Base-by-base conservation (phyloP, 2,888 invertebrate genomes). In the Bellardia pandia region DNA sequence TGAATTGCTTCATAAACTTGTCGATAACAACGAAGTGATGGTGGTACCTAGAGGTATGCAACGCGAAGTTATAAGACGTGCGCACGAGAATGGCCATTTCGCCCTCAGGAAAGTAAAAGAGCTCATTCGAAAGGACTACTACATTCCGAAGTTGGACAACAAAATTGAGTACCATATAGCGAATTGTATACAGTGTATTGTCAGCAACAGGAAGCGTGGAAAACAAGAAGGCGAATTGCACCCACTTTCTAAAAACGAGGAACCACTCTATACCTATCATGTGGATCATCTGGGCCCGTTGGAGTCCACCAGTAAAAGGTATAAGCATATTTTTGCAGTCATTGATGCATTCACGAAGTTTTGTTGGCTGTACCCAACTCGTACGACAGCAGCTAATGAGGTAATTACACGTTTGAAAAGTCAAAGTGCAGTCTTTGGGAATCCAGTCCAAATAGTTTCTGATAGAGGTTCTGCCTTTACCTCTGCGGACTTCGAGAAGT, bases 301-400 rank as follows among this genome's bases (percentile, higher is more conserved):
- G 16, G 64, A 75, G 0, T 89, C 89, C 6, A 92, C 92, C 0
- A 83, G 71, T 9, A 89, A 88, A 60, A 53, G 85, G 2, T 89
- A 89, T 16, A 88, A 87, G 2, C 56, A 89, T 37, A 90, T 93
- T 2, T 89, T 93, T 0, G 91, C 91, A 0, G 86, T 93, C 0
- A 86, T 93, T 0, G 93, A 93, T 85, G 90, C 86, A 0, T 93
- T 92, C 58, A 92, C 92, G 0, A 93, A 93, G 75, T 93, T 92
- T 89, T 90, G 89, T 2, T 93, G 93, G 92, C 16, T 93, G 0
- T 93, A 90, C 78, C 92, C 92, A 0, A 90, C 90, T 0, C 92
- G 92, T 74, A 83, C 89, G 2, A 90, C 90, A 0, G 86, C 91
- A 0, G 85, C 90, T 1, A 89, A 89, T 42, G 93, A 94, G 69